phyloP scores from a whole-genome alignment of 2,113 vertebrate genomes.

The Etheostoma spectabile region DNA sequence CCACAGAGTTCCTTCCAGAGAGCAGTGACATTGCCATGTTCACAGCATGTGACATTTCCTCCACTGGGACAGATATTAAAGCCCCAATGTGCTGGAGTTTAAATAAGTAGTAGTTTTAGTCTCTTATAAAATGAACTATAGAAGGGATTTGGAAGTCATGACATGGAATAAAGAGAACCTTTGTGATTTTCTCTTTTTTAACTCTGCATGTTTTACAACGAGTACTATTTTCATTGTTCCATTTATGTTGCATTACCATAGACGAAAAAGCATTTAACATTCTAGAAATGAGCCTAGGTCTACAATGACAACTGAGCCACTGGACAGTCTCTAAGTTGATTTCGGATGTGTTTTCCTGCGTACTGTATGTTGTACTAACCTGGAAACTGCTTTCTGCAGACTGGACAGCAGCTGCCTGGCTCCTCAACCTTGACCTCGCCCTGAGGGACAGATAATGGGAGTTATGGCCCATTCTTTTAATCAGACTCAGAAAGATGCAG shows the following conservation, averaged over 20 bases:
- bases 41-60: constrained; percentile 52
- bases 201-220: neutral
- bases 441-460: constrained; percentile 67
- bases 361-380: constrained; percentile 74
- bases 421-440: constrained; percentile 86
- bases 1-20: constrained; percentile 11
- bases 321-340: neutral
- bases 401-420: constrained; percentile 87
- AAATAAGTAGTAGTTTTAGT: constrained; percentile 28
- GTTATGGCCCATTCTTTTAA: neutral
- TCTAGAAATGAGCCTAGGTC: neutral
- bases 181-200: neutral
- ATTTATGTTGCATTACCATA: neutral
- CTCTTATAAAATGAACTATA: constrained; percentile 27
- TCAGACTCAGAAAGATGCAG: neutral
- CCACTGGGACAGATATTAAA: constrained; percentile 62
- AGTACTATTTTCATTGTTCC: neutral
- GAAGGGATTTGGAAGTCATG: constrained; percentile 10
- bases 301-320: neutral
- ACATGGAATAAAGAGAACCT: neutral
- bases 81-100: constrained; percentile 41
- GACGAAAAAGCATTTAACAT: neutral
- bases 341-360: neutral
- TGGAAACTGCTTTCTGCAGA: constrained; percentile 82
- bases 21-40: constrained; percentile 56